Evolutionary conservation across 2,113 vertebrate species (phyloP).

Genomic region (Syngnathus floridae): DNA sequence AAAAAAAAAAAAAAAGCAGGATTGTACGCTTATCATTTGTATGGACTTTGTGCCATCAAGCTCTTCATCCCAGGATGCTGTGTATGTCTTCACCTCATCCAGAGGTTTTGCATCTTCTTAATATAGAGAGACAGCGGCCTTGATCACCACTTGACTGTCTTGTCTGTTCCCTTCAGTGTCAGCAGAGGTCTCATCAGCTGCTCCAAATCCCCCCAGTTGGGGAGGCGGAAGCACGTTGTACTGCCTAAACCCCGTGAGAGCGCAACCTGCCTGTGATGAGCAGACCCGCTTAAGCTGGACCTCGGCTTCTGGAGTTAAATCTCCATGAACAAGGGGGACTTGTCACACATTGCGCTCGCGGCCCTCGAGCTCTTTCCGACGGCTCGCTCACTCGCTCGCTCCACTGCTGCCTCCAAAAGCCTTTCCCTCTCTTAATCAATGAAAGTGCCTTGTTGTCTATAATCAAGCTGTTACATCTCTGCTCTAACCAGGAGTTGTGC

Average conservation of each 20-base stretch:
- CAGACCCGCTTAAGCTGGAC: constrained; percentile 18
- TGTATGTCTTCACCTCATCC: neutral
- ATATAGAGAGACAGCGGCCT: constrained; percentile 11
- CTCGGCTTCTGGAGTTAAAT: constrained; percentile 23
- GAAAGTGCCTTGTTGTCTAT: constrained; percentile 60
- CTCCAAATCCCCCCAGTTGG: constrained; percentile 13
- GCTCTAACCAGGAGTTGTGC: constrained; percentile 12
- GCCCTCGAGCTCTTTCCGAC: constrained; percentile 5
- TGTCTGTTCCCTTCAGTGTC: constrained; percentile 39
- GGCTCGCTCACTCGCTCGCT: neutral
- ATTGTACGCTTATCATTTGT: neutral
- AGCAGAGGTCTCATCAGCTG: constrained; percentile 38
- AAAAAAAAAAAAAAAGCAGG: neutral
- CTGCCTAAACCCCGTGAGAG: constrained; percentile 6
- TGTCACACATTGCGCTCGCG: constrained; percentile 20
- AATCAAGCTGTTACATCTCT: constrained; percentile 20
- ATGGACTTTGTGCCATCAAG: no score
- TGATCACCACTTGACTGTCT: constrained; percentile 17
- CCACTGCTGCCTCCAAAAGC: constrained; percentile 11
- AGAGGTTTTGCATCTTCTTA: neutral
- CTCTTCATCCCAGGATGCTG: neutral
- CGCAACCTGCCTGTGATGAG: constrained; percentile 20
- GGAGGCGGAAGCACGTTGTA: constrained; percentile 12
- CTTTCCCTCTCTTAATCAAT: constrained; percentile 24
- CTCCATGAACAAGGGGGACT: constrained; percentile 24